Evolutionary conservation across 2,113 vertebrate genomes (phyloP).

Genomic region (Ginglymostoma cirratum): DNA sequence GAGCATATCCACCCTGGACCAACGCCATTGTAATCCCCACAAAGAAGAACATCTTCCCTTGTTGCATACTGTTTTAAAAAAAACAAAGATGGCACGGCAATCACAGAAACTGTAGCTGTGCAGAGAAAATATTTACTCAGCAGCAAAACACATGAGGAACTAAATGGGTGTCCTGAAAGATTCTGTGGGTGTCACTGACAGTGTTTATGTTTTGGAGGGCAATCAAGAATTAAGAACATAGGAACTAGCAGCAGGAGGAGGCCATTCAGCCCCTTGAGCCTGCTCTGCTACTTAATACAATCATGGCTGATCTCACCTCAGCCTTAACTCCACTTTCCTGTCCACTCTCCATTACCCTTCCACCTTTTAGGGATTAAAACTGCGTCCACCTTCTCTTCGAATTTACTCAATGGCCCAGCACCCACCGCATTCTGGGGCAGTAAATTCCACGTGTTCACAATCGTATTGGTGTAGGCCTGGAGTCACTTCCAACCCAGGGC

Average conservation of each 20-base stretch:
- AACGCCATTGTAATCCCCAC: constrained; percentile 89
- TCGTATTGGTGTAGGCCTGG: not conserved
- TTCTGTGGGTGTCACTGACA: not conserved
- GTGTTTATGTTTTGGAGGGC: not conserved
- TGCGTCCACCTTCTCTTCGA: too few relatives aligned
- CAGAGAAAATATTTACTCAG: not conserved
- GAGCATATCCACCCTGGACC: constrained; percentile 84
- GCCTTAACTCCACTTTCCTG: too few relatives aligned
- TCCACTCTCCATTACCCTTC: too few relatives aligned
- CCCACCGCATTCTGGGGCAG: too few relatives aligned
- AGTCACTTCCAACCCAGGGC: not conserved
- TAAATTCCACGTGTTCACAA: too few relatives aligned
- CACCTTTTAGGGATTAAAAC: too few relatives aligned
- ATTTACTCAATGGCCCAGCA: too few relatives aligned
- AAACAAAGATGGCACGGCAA: not conserved
- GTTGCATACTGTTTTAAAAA: constrained; percentile 72
- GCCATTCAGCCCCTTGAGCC: too few relatives aligned
- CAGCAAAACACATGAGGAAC: too few relatives aligned
- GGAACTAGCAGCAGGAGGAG: too few relatives aligned
- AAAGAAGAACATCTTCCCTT: constrained; percentile 98
- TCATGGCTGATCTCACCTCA: too few relatives aligned
- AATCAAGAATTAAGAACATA: not conserved
- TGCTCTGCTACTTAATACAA: too few relatives aligned
- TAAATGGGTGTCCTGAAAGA: not conserved
- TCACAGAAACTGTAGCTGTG: not conserved